Evolutionary conservation across 2,113 vertebrate genomes (phyloP).

Genomic region (Sylvietta virens): DNA sequence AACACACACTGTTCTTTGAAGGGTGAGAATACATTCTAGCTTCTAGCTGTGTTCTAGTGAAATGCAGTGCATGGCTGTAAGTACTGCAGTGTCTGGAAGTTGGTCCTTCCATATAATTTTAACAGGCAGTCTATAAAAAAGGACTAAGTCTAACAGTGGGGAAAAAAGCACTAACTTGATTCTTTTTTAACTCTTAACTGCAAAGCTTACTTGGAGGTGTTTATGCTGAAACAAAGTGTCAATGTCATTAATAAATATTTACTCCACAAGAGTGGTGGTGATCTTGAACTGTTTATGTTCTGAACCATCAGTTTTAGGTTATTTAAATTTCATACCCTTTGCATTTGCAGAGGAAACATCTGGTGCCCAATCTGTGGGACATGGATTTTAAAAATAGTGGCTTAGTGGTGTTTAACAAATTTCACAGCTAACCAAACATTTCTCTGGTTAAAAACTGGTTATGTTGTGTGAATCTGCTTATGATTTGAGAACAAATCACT

Average conservation of each 20-base stretch:
- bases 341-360: neutral
- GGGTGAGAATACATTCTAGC: neutral
- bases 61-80: neutral
- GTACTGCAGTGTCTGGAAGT: neutral
- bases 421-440: neutral
- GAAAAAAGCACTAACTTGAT: neutral
- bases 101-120: neutral
- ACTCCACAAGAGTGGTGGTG: neutral
- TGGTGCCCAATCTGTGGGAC: neutral
- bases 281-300: neutral
- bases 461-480: neutral
- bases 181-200: neutral
- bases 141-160: neutral
- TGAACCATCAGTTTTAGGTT: neutral
- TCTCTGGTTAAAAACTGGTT: neutral
- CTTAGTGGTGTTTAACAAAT: neutral
- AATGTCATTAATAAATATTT: neutral
- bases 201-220: neutral
- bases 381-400: neutral
- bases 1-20: neutral
- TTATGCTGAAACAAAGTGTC: neutral
- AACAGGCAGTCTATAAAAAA: neutral
- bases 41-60: neutral
- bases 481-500: neutral
- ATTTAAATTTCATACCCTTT: neutral